Percentiles rank a stretch among this genome's conserved stretches.
These are phyloP conservation scores for Erebia palarica DNA, from an alignment of 2,888 invertebrate species.

Conservation along the genomic window DNA sequence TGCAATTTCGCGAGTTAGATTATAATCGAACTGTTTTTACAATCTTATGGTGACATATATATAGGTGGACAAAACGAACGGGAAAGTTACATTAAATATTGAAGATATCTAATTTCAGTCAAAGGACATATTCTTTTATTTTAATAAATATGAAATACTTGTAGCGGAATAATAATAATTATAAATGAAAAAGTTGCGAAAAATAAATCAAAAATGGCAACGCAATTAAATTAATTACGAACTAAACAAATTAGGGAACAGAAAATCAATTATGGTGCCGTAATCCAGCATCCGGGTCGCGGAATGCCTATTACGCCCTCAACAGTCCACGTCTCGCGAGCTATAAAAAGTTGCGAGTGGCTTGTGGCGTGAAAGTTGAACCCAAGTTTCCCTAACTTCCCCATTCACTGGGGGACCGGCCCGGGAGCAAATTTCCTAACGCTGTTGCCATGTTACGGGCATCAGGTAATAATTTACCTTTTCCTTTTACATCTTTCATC, in stretches of 20 bases:
- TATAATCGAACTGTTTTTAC: no score
- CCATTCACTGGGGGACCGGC: constrained; percentile 30
- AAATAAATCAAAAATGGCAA: no score
- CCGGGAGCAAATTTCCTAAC: constrained; percentile 54
- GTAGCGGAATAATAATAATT: no score
- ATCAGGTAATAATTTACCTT: constrained; percentile 66
- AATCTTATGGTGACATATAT: no score
- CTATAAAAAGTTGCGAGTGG: constrained; percentile 58
- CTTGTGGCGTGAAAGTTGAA: constrained; percentile 48
- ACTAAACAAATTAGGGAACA: constrained; percentile 1
- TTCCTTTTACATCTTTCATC: constrained; percentile 41
- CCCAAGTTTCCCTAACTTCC: constrained; percentile 49
- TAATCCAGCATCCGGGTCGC: constrained; percentile 3
- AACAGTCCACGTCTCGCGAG: constrained; percentile 19
- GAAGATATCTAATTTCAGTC: no score
- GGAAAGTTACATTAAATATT: no score
- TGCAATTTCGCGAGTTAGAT: no score
- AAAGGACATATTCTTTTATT: no score
- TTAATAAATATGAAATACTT: no score
- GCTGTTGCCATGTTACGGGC: constrained; percentile 56
- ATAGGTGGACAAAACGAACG: constrained; percentile 44
- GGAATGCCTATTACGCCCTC: constrained; percentile 1
- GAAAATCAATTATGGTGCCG: not conserved
- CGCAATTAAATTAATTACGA: no score
- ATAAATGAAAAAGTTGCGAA: no score